Conservation (phyloP, 1,140 invertebrate genomes). For the Acromyrmex charruanus region DNA sequence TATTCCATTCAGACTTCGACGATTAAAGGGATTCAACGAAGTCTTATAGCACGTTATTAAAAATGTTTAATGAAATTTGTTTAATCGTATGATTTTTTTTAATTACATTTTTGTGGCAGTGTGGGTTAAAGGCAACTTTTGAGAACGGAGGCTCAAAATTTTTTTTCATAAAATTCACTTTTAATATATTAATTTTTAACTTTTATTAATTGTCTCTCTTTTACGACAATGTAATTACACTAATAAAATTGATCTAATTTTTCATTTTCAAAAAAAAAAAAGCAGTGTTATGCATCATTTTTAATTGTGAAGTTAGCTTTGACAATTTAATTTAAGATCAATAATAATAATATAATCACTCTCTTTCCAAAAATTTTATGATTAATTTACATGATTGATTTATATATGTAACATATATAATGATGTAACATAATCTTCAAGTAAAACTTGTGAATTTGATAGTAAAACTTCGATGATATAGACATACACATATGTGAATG, state of each 20-base stretch:
- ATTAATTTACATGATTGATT: constrained; percentile 7
- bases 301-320: neutral
- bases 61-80: constrained; percentile 35
- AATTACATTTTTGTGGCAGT: constrained; percentile 36
- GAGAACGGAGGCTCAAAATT: constrained; percentile 36
- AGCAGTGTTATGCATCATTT: neutral
- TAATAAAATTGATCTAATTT: constrained; percentile 1
- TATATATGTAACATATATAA: neutral
- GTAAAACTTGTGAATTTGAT: constrained; percentile 22
- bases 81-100: constrained; percentile 7
- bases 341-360: neutral
- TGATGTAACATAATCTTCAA: constrained; percentile 1
- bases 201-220: neutral
- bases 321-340: too few species aligned
- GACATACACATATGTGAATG: neutral
- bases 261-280: neutral
- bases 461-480: neutral
- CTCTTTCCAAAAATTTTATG: neutral
- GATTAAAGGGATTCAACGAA: constrained; percentile 43
- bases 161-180: neutral
- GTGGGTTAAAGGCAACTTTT: constrained; percentile 53
- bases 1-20: constrained; percentile 41
- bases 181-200: neutral
- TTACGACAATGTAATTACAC: neutral
- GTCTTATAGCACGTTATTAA: constrained; percentile 50